These are phyloP conservation scores for Perizoma flavofasciatum DNA, from an alignment of 2,888 invertebrate genomes.

Conservation along the genomic window DNA sequence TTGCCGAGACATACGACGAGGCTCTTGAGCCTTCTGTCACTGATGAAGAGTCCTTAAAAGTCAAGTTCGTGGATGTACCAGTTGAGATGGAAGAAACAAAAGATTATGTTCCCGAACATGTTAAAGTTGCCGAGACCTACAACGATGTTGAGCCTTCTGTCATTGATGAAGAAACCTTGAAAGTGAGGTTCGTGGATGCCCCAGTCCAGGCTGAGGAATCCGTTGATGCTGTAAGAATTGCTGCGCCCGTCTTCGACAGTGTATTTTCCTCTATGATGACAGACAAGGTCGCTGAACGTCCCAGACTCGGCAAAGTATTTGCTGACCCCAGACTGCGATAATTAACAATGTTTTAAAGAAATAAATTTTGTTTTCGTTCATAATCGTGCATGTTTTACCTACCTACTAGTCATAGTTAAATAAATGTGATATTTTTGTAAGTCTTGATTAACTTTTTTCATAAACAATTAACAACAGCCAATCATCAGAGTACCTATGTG, in stretches of 20 bases:
- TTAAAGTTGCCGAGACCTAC: not conserved
- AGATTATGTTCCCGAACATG: not conserved
- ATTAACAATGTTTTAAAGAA: not conserved
- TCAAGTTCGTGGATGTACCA: conserved; percentile 12
- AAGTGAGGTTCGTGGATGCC: conserved; percentile 12
- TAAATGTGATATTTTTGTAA: no score
- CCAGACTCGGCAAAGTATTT: conserved; percentile 34
- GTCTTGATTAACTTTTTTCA: no score
- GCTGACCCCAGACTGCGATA: conserved; percentile 45
- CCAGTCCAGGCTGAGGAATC: conserved; percentile 1
- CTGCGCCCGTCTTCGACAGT: conserved; percentile 6
- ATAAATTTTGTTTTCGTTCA: not conserved
- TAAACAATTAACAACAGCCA: no score
- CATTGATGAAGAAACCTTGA: conserved; percentile 2
- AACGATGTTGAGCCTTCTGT: not conserved
- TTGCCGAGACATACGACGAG: not conserved
- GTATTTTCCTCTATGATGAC: conserved; percentile 18
- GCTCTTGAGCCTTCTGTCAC: not conserved
- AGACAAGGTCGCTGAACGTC: conserved; percentile 33
- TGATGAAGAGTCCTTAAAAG: conserved; percentile 7
- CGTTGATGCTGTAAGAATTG: conserved; percentile 6
- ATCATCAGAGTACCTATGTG: no score
- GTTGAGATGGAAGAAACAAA: conserved; percentile 1
- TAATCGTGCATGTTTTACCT: no score
- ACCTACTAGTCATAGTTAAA: no score